Conservation (phyloP, 2,888 invertebrate species). For the Kuschelorhynchus macadamiae region DNA sequence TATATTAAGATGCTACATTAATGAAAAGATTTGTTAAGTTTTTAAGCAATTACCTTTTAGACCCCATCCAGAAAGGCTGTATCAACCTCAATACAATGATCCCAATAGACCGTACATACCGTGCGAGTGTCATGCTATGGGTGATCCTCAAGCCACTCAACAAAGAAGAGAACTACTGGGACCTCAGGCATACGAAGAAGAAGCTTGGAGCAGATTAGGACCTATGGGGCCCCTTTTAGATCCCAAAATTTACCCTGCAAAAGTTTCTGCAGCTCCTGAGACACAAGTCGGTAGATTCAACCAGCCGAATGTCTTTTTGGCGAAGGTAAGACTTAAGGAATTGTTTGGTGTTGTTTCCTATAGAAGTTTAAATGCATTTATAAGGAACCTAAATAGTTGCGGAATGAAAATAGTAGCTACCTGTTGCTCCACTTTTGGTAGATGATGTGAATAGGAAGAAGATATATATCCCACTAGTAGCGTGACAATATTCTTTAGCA, state of each 20-base stretch:
- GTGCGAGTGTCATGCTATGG: conserved; percentile 61
- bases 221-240: conserved; percentile 76
- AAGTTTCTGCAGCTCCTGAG: conserved; percentile 73
- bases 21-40: neutral
- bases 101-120: conserved; percentile 30
- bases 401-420: too few species aligned
- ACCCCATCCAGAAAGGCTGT: conserved; percentile 68
- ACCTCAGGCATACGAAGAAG: conserved; percentile 59
- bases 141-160: conserved; percentile 51
- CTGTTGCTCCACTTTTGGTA: too few species aligned
- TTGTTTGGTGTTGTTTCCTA: too few species aligned
- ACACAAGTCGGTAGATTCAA: conserved; percentile 71
- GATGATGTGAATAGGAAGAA: too few species aligned
- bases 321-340: conserved; percentile 70
- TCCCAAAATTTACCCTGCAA: conserved; percentile 74
- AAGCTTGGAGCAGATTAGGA: conserved; percentile 69
- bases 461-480: too few species aligned
- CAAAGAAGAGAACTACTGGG: conserved; percentile 53
- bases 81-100: conserved; percentile 69
- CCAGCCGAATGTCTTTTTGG: conserved; percentile 75
- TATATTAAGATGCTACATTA: too few species aligned
- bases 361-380: conserved; percentile 6
- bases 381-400: too few species aligned
- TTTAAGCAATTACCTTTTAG: conserved; percentile 60
- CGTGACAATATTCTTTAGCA: too few species aligned